Conservation (phyloP, 2,797 vertebrate species). For the Aplochiton taeniatus region DNA sequence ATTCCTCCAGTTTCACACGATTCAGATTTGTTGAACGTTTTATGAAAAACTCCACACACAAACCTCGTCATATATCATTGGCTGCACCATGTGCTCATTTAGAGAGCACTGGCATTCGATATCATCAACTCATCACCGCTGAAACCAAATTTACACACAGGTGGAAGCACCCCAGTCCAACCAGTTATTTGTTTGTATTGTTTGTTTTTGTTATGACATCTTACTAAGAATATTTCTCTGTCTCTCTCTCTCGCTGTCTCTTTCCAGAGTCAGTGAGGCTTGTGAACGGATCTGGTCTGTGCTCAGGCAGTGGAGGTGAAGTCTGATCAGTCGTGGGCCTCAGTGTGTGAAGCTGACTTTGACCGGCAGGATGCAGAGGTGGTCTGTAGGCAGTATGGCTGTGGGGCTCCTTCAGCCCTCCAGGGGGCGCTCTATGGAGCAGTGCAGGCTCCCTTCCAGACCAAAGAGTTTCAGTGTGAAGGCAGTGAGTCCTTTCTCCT, state of each 20-base stretch:
- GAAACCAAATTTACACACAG: conserved; percentile 13
- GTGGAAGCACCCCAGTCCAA: conserved; percentile 6
- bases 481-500: conserved; percentile 8
- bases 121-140: conserved; percentile 11
- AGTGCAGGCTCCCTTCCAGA: not conserved
- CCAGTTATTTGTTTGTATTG: too few relatives aligned
- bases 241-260: not conserved
- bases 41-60: conserved; percentile 4
- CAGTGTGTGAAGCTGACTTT: conserved; percentile 1
- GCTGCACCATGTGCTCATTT: conserved; percentile 18
- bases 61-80: conserved; percentile 1
- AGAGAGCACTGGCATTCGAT: conserved; percentile 10
- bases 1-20: not conserved
- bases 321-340: conserved; percentile 13
- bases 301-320: conserved; percentile 27
- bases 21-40: conserved; percentile 8
- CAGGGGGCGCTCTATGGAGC: not conserved
- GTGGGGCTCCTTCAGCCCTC: not conserved
- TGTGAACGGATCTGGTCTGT: not conserved
- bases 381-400: conserved; percentile 21
- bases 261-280: conserved; percentile 18
- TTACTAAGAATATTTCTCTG: too few relatives aligned
- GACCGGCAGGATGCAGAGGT: not conserved
- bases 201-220: too few relatives aligned
- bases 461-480: conserved; percentile 2